Conservation (phyloP, 2,113 vertebrate genomes). For the Mastomys coucha region DNA sequence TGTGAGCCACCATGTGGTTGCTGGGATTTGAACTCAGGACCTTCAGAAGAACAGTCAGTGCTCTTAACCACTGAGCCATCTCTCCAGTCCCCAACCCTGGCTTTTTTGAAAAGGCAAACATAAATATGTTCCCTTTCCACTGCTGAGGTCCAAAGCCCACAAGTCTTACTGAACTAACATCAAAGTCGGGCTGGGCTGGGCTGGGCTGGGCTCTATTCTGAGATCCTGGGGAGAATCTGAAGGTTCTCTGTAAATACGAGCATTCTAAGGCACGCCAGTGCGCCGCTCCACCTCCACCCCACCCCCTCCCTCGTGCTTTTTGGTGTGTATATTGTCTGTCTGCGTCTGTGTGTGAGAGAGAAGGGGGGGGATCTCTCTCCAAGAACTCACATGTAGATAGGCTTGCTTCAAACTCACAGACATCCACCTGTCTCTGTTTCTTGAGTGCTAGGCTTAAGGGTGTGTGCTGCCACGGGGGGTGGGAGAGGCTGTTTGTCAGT, state of each 20-base stretch:
- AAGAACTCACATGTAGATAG: neutral
- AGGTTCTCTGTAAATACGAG: neutral
- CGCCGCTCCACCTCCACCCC: neutral
- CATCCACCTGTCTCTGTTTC: neutral
- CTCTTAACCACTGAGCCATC: too few relatives aligned
- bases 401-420: neutral
- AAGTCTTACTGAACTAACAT: neutral
- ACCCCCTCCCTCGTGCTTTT: neutral
- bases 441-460: neutral
- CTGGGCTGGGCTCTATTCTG: neutral
- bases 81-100: too few relatives aligned
- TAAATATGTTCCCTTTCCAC: neutral
- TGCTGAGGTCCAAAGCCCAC: neutral
- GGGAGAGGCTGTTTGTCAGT: too few relatives aligned
- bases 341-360: neutral
- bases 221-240: neutral
- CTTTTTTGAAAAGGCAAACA: neutral
- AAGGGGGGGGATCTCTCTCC: neutral
- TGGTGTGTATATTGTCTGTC: neutral
- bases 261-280: fast-evolving
- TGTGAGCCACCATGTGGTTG: too few relatives aligned
- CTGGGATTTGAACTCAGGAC: too few relatives aligned
- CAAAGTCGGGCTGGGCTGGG: too few relatives aligned
- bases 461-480: neutral
- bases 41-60: too few relatives aligned